These are phyloP conservation scores for Nomada hirtipes DNA, from an alignment of 2,888 invertebrate species.

Conservation along the genomic window DNA sequence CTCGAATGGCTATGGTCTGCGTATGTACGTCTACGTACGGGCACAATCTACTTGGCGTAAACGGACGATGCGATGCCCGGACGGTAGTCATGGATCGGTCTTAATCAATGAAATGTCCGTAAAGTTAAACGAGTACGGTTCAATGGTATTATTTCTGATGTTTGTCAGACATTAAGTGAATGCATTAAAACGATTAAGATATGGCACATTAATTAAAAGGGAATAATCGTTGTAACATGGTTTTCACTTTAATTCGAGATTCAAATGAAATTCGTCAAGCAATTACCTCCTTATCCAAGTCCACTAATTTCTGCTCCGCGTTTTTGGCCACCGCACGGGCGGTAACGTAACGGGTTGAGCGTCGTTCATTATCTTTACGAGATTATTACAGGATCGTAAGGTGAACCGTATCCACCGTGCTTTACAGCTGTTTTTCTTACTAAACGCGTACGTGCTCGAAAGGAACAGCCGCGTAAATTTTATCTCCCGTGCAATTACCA, in stretches of 20 bases:
- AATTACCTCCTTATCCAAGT: neutral
- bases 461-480: conserved; percentile 23
- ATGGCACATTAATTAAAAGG: neutral
- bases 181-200: neutral
- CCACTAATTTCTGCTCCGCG: too few species aligned
- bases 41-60: neutral
- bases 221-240: neutral
- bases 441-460: neutral
- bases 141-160: too few species aligned
- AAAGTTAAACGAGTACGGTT: too few species aligned
- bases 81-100: too few species aligned
- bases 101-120: too few species aligned
- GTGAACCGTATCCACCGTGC: neutral
- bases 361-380: conserved; percentile 31
- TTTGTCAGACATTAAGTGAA: neutral
- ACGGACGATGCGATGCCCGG: too few species aligned
- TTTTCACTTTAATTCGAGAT: neutral
- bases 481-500: conserved; percentile 37
- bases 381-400: conserved; percentile 16
- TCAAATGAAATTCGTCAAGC: neutral
- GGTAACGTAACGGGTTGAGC: conserved; percentile 8
- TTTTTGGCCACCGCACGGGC: neutral
- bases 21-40: neutral
- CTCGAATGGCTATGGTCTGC: conserved; percentile 8
- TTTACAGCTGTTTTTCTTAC: conserved; percentile 21